Evolutionary conservation across 2,113 vertebrate genomes (phyloP).

Genomic region (Burhinus oedicnemus): DNA sequence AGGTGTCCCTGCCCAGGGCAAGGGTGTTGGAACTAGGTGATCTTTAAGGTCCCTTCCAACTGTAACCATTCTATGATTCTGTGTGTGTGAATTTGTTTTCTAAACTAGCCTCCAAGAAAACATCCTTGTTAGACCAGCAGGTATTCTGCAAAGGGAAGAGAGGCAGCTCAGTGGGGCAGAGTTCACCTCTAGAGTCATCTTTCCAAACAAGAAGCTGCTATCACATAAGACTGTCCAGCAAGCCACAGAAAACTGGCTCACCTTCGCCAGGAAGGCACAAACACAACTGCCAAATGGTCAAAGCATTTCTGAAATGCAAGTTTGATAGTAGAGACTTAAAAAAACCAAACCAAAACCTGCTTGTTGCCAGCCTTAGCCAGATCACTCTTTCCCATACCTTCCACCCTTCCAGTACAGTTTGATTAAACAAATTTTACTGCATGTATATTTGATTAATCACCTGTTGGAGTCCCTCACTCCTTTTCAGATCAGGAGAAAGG

Average conservation of each 20-base stretch:
- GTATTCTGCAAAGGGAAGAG: neutral
- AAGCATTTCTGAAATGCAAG: neutral
- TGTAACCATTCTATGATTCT: neutral
- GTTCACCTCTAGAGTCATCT: slow-evolving; percentile 6
- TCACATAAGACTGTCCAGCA: neutral
- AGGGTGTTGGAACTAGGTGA: neutral
- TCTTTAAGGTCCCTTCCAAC: neutral
- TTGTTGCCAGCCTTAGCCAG: neutral
- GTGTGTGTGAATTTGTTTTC: neutral
- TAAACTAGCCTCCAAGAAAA: neutral
- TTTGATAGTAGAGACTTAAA: neutral
- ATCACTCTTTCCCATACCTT: neutral
- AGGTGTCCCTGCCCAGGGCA: neutral
- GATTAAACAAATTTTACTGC: neutral
- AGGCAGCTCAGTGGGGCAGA: neutral
- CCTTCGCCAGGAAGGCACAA: neutral
- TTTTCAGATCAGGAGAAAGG: neutral
- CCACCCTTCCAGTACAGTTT: neutral
- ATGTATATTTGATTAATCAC: neutral
- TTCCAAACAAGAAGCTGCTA: slow-evolving; percentile 15
- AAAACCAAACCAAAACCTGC: neutral
- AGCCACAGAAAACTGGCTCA: neutral
- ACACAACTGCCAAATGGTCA: neutral
- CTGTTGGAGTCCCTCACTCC: neutral
- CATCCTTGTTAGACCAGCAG: neutral